Conservation (phyloP, 2,888 invertebrate genomes). For the Homarus gammarus region DNA sequence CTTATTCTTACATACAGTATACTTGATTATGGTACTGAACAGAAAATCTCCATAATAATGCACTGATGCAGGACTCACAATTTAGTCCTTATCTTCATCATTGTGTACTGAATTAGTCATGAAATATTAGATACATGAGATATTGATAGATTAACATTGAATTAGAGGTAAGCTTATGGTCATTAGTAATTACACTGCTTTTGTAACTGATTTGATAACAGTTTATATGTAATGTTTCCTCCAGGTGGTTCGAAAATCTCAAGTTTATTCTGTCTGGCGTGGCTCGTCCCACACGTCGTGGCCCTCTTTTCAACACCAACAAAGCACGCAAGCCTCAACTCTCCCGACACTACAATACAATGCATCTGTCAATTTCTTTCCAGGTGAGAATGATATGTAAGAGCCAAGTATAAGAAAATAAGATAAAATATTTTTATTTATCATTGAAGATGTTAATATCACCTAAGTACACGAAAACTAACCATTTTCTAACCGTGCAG, state of each 20-base stretch:
- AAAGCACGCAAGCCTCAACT: constrained; percentile 87
- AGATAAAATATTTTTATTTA: neutral
- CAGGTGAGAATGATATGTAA: constrained; percentile 81
- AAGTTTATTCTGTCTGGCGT: constrained; percentile 93
- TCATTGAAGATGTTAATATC: neutral
- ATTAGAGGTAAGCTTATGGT: too few species aligned
- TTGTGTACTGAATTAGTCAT: too few species aligned
- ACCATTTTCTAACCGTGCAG: constrained; percentile 19
- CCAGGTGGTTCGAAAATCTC: constrained; percentile 95
- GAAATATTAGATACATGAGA: too few species aligned
- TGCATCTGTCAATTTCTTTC: constrained; percentile 89
- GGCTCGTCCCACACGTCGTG: constrained; percentile 95
- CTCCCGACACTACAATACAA: constrained; percentile 93
- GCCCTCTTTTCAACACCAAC: constrained; percentile 90
- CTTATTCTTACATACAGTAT: neutral
- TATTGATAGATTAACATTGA: too few species aligned
- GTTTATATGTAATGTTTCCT: too few species aligned
- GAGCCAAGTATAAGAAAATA: too few species aligned
- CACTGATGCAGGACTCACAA: too few species aligned
- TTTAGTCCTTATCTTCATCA: too few species aligned
- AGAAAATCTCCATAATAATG: too few species aligned
- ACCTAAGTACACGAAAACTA: neutral
- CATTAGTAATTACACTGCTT: too few species aligned
- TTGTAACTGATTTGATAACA: too few species aligned
- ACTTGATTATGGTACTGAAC: neutral